These are phyloP conservation scores for Ageneiosus marmoratus DNA, from an alignment of 2,113 vertebrate genomes.

Conservation along the genomic window DNA sequence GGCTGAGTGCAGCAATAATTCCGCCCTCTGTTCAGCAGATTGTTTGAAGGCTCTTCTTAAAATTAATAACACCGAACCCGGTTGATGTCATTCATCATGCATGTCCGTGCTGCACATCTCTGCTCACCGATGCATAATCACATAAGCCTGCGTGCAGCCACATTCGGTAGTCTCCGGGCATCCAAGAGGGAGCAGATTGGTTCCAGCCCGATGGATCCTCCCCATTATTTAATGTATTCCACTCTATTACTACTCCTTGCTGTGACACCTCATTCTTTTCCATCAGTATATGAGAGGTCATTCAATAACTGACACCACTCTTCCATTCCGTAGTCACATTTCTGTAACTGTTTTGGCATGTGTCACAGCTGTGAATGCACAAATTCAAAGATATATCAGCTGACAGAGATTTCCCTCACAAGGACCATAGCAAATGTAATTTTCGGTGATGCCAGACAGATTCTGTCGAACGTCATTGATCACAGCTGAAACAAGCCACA, in stretches of 20 bases:
- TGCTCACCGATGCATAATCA: slow-evolving; percentile 45
- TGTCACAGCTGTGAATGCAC: slow-evolving; percentile 69
- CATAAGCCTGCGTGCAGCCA: slow-evolving; percentile 38
- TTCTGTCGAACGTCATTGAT: slow-evolving; percentile 75
- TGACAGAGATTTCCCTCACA: slow-evolving; percentile 68
- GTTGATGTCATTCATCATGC: slow-evolving; percentile 38
- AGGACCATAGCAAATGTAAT: slow-evolving; percentile 63
- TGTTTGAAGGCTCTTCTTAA: slow-evolving; percentile 29
- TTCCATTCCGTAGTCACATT: slow-evolving; percentile 72
- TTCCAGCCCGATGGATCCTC: slow-evolving; percentile 67
- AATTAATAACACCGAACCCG: slow-evolving; percentile 26
- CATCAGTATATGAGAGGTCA: slow-evolving; percentile 71
- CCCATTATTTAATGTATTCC: slow-evolving; percentile 76
- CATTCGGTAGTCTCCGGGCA: slow-evolving; percentile 59
- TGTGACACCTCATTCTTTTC: slow-evolving; percentile 74
- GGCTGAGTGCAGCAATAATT: slow-evolving; percentile 18
- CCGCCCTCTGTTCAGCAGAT: neutral
- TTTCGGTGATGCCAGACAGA: slow-evolving; percentile 69
- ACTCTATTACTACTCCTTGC: slow-evolving; percentile 73
- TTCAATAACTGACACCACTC: slow-evolving; percentile 78
- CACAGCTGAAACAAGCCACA: slow-evolving; percentile 71
- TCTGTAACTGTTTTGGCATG: slow-evolving; percentile 74
- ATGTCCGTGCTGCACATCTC: slow-evolving; percentile 35
- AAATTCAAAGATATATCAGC: slow-evolving; percentile 73
- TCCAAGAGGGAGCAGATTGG: slow-evolving; percentile 67